Evolutionary conservation across 1,140 invertebrate genomes (phyloP).

Genomic region (Watersipora subatra): DNA sequence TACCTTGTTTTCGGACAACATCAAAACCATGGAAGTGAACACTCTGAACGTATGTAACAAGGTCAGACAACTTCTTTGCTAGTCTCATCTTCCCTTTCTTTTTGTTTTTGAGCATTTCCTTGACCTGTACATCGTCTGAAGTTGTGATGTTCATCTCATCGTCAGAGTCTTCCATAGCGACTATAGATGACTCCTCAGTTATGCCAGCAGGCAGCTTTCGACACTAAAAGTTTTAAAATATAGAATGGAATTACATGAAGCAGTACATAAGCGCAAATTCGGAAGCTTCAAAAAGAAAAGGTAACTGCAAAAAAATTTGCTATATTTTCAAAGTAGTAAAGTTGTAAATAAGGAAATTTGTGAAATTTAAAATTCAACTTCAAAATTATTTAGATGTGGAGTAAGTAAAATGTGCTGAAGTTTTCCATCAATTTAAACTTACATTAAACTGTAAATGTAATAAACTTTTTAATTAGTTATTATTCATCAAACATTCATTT

Average conservation of each 20-base stretch:
- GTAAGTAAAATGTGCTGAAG: no score
- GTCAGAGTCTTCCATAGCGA: constrained; percentile 27
- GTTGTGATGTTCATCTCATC: constrained; percentile 11
- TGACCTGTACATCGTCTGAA: constrained; percentile 13
- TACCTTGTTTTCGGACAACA: constrained; percentile 29
- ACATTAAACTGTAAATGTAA: no score
- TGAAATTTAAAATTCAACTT: no score
- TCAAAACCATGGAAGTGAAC: constrained; percentile 40
- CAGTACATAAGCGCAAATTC: not conserved
- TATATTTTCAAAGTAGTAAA: no score
- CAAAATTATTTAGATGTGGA: no score
- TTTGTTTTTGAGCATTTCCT: constrained; percentile 10
- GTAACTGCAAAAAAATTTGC: no score
- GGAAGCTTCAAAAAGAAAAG: not conserved
- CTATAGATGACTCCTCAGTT: constrained; percentile 10
- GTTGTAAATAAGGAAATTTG: no score
- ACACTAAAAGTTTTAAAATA: constrained; percentile 21
- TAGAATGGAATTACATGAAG: no score
- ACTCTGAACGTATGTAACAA: constrained; percentile 43
- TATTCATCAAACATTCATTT: no score
- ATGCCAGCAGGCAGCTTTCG: constrained; percentile 18
- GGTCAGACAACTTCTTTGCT: constrained; percentile 34
- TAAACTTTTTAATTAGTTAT: no score
- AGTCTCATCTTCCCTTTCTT: constrained; percentile 26
- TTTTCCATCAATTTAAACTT: no score